Evolutionary conservation across 2,797 vertebrate species (phyloP), one percentile per base, ranked within the genome.

Genomic region (Melanotaenia trifasciata): DNA sequence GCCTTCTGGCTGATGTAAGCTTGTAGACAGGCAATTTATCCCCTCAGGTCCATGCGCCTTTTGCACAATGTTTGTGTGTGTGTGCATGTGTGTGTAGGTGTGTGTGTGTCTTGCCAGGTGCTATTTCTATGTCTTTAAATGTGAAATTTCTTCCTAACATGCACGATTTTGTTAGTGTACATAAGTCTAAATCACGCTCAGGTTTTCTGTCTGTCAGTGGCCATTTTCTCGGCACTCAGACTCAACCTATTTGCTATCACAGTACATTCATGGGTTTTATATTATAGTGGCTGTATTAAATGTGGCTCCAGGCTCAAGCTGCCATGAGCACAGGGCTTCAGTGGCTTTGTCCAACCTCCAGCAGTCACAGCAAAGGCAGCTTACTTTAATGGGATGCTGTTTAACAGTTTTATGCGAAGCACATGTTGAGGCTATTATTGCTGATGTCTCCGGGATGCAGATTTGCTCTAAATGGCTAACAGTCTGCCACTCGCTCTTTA

Each of bases 401-500:
- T 92, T 87, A 90, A 87, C 80, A 72, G 85, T 80, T 92, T 88
- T 87, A 90, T 87, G 80, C 80, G 53, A 90, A 84, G 89, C 84
- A 82, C 83, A 88, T 90, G 90, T 78, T 68, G 80, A 86, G 84
- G 84, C 88, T 79, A 89, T 92, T 93, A 91, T 81, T 58, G 87
- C 81, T 80, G 86, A 89, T 92, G 89, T 90, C 84, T 90, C 75
- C 61, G 50, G 85, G 83, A 93, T 88, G 86, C 87, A 92, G 87
- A 92, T 90, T 88, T 79, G 70, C 58, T 88, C 64, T 87, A 91
- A 91, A 92, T 85, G 87, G 90, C 79, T 79, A 84, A 84, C 89
- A 87, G 83, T 87, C 84, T 86, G 79, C 79, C 74, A 73, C 72
- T 86, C 74, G 13, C 69, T 70, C 59, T 60, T 74, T 59, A 57